Evolutionary conservation across 2,113 vertebrate species (phyloP), one percentile per base, ranked within the genome.

Genomic region (Pterocles burchelli): DNA sequence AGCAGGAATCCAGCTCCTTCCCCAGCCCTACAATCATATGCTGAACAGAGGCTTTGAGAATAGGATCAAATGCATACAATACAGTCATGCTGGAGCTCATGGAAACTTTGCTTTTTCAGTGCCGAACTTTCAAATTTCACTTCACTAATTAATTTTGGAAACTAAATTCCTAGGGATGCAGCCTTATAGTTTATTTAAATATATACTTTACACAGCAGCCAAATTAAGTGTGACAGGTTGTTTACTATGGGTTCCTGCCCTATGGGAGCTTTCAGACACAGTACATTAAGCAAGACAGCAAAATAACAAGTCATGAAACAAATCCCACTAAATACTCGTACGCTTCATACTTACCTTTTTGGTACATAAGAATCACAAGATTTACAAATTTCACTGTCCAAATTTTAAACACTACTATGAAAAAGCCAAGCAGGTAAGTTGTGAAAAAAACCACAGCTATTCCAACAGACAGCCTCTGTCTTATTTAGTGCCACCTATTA

Each of bases 191-290:
- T 93, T 89, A 73, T 83, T 79, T 88, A 77, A 93, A 93, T 62
- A 62, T 46, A 76, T 38, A 66, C 15, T 90, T 76, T 49, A 85
- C 20, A 73, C 24, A 93, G 81, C 38, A 94, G 61, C 49, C 81
- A 89, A 86, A 95, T 79, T 89, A 96, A 95, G 28, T 28, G 8
- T 66, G 94, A 92, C 94, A 89, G 81, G 45, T 85, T 97, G 78
- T 94, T 97, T 95, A 93, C 55, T 90, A 59, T 52, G 59, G 66
- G 61, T 59, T 91, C 65, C 61, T 67, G 77, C 76, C 82, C 68
- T 83, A 22, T 89, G 86, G 92, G 85, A 96, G 45, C 73, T 89
- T 93, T 85, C 88, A 93, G 95, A 80, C 93, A 95, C 38, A 71
- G 33, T 49, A 87, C 38, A 83, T 95, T 89, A 95, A 85, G 22